Percentiles rank a stretch among this genome's conserved stretches.
These are phyloP conservation scores for Acanthosepion lycidas DNA, from an alignment of 2,888 invertebrate genomes.

Conservation along the genomic window DNA sequence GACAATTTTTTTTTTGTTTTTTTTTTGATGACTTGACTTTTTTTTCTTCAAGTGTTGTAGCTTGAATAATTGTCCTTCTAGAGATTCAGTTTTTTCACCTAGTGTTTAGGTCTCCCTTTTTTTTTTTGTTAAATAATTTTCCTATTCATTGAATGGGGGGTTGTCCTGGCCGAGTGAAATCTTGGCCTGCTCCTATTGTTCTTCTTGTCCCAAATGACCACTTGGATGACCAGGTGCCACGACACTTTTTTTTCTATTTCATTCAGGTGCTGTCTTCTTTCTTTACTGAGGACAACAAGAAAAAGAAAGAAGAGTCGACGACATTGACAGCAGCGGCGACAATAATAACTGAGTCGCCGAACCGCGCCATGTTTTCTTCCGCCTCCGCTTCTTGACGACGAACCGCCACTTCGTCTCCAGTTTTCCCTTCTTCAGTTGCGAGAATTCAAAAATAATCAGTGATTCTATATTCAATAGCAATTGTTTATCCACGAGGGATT, in stretches of 20 bases:
- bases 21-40: no score
- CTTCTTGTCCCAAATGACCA: no score
- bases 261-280: neutral
- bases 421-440: neutral
- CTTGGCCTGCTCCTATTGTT: no score
- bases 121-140: neutral
- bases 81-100: no score
- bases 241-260: neutral
- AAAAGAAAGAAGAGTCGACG: neutral
- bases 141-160: neutral
- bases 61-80: no score
- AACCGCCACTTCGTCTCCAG: constrained; percentile 33
- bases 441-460: neutral
- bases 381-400: constrained; percentile 4
- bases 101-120: neutral
- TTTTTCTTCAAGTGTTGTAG: no score
- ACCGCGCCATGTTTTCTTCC: constrained; percentile 33
- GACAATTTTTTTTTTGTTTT: no score
- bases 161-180: neutral
- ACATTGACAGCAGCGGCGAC: neutral
- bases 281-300: neutral
- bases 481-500: neutral
- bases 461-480: neutral
- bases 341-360: neutral
- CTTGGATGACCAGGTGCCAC: neutral